Evolutionary conservation across 2,888 invertebrate species (phyloP).

Genomic region (Drosophila quinaria): DNA sequence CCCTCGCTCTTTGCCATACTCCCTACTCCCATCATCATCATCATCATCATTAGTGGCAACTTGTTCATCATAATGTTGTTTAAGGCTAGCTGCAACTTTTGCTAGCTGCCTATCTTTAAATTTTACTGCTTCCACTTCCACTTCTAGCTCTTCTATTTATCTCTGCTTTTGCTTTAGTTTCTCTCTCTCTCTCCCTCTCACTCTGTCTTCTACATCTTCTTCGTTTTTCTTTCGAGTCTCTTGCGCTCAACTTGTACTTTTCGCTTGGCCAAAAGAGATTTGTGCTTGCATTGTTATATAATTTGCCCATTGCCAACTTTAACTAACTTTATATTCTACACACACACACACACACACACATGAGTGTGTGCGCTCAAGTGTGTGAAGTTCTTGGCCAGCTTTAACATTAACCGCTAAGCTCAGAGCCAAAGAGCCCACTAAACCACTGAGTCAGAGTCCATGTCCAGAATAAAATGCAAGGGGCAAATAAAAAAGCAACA

Average conservation of each 20-base stretch:
- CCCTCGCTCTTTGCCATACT: too few relatives aligned
- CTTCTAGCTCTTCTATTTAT: constrained; percentile 24
- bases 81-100: constrained; percentile 49
- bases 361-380: constrained; percentile 66
- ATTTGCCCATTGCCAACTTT: constrained; percentile 64
- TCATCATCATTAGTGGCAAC: constrained; percentile 5
- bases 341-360: background rate
- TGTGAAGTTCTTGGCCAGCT: constrained; percentile 72
- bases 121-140: constrained; percentile 40
- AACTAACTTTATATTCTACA: constrained; percentile 44
- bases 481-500: constrained; percentile 3
- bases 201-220: constrained; percentile 14
- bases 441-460: constrained; percentile 40
- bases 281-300: constrained; percentile 73
- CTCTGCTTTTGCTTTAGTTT: constrained; percentile 12
- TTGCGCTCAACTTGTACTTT: constrained; percentile 69
- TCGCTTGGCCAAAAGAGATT: constrained; percentile 53
- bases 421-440: constrained; percentile 38
- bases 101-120: constrained; percentile 41
- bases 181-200: background rate
- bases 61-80: constrained; percentile 23
- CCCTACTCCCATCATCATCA: background rate
- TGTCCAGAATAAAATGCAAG: constrained; percentile 35
- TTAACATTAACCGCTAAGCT: constrained; percentile 50
- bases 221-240: constrained; percentile 21